These are phyloP conservation scores for zebrafish (Danio rerio) DNA, from an alignment of 2,113 vertebrate species.

Conservation along the genomic window GRCz12tu NC_133180.1:74815501-74816000, in stretches of 20 bases:
- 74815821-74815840: slow-evolving; percentile 26
- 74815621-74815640: slow-evolving; percentile 35
- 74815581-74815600: not conserved
- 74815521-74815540: slow-evolving; percentile 43
- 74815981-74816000: not conserved
- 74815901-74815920: slow-evolving; percentile 29
- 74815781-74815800: slow-evolving; percentile 58
- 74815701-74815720: slow-evolving; percentile 51
- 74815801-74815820: slow-evolving; percentile 11
- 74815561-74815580: slow-evolving; percentile 16
- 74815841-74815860: slow-evolving; percentile 4
- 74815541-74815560: slow-evolving; percentile 46
- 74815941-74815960: not conserved
- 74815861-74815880: not conserved
- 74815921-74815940: not conserved
- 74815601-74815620: slow-evolving; percentile 10
- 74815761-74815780: slow-evolving; percentile 58
- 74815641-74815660: slow-evolving; percentile 30
- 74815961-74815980: not conserved
- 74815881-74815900: not conserved
- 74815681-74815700: slow-evolving; percentile 52
- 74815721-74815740: slow-evolving; percentile 54
- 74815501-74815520: slow-evolving; percentile 42
- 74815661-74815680: slow-evolving; percentile 16
- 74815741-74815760: slow-evolving; percentile 55